Base-by-base conservation (phyloP, 2,113 vertebrate genomes). In the Pleuronectes platessa region DNA sequence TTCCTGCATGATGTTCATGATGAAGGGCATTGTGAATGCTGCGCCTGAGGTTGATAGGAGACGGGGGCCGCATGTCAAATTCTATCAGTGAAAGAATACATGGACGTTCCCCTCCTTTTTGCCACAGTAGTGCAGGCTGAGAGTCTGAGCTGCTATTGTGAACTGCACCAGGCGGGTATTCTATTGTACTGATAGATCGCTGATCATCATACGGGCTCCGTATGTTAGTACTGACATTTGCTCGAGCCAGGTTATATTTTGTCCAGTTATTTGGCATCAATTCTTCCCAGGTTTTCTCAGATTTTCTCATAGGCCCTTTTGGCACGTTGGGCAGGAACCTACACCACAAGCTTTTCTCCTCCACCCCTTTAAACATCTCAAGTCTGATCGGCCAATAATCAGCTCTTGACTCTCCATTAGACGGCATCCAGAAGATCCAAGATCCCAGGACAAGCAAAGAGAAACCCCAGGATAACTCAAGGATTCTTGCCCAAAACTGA, bases 21-120 rank as follows among this genome's bases (percentile, higher is more conserved):
- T 95, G 94, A 58, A 97, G 94, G 0, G 96, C 95, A 0, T 94
- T 93, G 47, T 97, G 95, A 42, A 96, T 96, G 92, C 96, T 96
- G 61, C 92, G 93, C 63, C 96, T 95, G 67, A 97, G 92, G 90
- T 96, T 95, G 56, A 97, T 95, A 65, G 97, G 96, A 20, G 96
- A 97, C 0, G 93, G 96, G 0, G 96, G 96, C 12, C 89, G 82
- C 88, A 96, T 94, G 79, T 94, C 94, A 65, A 97, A 92, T 70
- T 97, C 96, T 3, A 96, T 93, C 51, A 96, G 82, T 0, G 96
- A 96, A 0, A 96, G 93, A 21, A 95, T 83, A 0, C 94, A 96
- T 26, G 95, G 92, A 14, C 79, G 83, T 86, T 95, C 90, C 9
- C 64, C 75, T 15, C 81, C 73, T 76, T 88, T 85, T 68, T 88